Base-by-base conservation (phyloP, 1,140 invertebrate species). In the Babylonia areolata region DNA sequence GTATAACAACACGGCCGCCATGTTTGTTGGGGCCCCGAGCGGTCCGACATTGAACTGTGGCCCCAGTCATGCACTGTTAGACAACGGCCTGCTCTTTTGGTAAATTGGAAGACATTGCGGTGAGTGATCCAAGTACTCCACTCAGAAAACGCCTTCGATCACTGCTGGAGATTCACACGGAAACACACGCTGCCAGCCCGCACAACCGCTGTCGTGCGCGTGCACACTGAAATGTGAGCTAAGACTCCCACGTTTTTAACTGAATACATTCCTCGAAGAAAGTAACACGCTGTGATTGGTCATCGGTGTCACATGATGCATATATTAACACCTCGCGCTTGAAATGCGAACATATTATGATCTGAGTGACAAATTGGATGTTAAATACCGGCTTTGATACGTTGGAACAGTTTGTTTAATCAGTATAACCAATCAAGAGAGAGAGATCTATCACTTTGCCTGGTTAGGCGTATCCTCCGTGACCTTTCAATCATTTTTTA, bases 241-340 rank as follows among this genome's bases (percentile, higher is more conserved):
- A 84, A 85, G 85, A 81, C 90, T 88, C 89, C 90, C 89, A 91
- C 90, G 89, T 90, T 89, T 89, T 85, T 87, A 85, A 77, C 85
- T 87, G 89, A 89, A 87, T 88, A 86, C 89, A 88, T 91, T 88
- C 90, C 87, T 88, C 73, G 75, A 87, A 86, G 71, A 85, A 82
- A 89, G 78, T 58, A 86, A 78, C 81, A 69, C 40, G 42, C 87
- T 64, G 81, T 89, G 90, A 91, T 89, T 90, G 88, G 90, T 69
- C 85, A 77, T 42, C 80, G 71, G 35, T 79, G 82, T 88, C 90
- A 91, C 90, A 89, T 91, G 90, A 86, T 80, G 79, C 87, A 89
- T 90, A 90, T 81, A 90, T 91, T 90, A 91, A 90, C 90, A 90
- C 90, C 85, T 84, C 73, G 81, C 87, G 90, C 86, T 90, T 90